phyloP scores from a whole-genome alignment of 2,888 invertebrate genomes.

The Phengaris alcon region DNA sequence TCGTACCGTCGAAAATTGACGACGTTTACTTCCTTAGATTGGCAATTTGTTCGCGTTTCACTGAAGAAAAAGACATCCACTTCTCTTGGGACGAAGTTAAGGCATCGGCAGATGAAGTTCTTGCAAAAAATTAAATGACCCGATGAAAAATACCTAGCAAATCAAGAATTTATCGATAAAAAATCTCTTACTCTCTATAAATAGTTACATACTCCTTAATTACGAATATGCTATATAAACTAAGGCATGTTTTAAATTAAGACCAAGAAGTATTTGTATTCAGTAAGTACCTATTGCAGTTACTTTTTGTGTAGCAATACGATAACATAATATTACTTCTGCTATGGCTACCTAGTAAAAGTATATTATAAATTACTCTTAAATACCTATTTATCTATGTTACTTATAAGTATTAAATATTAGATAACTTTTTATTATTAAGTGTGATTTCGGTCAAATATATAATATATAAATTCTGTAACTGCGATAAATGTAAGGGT shows the following conservation, averaged over 20 bases:
- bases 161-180: background rate
- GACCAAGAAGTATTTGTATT: background rate
- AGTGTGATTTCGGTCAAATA: background rate
- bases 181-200: background rate
- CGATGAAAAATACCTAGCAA: background rate
- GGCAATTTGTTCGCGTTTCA: slow-evolving; percentile 92
- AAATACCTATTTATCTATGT: too few relatives aligned
- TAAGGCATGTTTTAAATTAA: background rate
- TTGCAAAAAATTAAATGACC: slow-evolving; percentile 47
- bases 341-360: background rate
- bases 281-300: background rate
- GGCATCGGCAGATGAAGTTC: slow-evolving; percentile 84
- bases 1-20: slow-evolving; percentile 93
- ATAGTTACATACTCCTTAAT: background rate
- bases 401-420: background rate
- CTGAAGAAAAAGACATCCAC: slow-evolving; percentile 89
- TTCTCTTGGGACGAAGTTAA: slow-evolving; percentile 93
- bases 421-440: background rate
- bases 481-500: background rate
- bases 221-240: background rate
- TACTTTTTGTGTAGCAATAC: background rate
- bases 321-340: background rate
- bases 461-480: background rate
- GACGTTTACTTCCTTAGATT: slow-evolving; percentile 92
- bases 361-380: background rate